phyloP scores from a whole-genome alignment of 1,140 invertebrate species.

The Drosophila oshimai region DNA sequence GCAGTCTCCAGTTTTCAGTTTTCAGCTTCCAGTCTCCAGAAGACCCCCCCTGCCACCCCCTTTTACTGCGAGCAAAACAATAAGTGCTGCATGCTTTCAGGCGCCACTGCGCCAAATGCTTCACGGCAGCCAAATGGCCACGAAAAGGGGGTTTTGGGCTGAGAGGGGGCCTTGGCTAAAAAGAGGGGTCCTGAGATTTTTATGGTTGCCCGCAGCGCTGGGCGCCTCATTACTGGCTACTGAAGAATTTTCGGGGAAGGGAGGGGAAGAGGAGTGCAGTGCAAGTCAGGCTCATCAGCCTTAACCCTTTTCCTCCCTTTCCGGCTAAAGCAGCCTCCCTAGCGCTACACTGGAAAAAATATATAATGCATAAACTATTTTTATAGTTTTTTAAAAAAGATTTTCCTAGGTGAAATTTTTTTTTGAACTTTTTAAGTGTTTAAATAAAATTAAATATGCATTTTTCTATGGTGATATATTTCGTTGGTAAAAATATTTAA shows the following conservation, averaged over 20 bases:
- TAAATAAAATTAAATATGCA: too few species aligned
- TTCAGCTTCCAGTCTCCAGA: conserved; percentile 28
- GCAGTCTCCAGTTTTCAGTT: conserved; percentile 32
- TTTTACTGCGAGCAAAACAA: conserved; percentile 68
- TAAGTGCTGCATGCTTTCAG: conserved; percentile 78
- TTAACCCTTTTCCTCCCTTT: conserved; percentile 63
- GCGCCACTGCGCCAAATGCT: conserved; percentile 72
- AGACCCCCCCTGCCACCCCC: neutral
- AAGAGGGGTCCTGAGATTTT: conserved; percentile 48
- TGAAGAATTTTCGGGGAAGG: conserved; percentile 6
- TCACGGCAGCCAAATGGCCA: conserved; percentile 68
- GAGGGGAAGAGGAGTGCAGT: neutral
- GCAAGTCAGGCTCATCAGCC: conserved; percentile 66
- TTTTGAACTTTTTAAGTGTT: too few species aligned
- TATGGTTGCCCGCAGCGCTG: conserved; percentile 75
- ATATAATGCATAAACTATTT: too few species aligned
- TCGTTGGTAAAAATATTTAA: too few species aligned
- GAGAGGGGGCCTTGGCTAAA: neutral
- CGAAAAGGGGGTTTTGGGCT: neutral
- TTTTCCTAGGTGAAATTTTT: too few species aligned
- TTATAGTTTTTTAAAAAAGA: too few species aligned
- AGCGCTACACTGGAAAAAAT: neutral
- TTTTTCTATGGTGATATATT: too few species aligned
- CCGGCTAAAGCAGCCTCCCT: neutral
- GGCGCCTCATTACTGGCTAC: conserved; percentile 63